A percentile compares a stretch with the other conserved stretches of the same genome.
phyloP scores from a whole-genome alignment of 2,797 vertebrate genomes.

The Poliocrania exsul region DNA sequence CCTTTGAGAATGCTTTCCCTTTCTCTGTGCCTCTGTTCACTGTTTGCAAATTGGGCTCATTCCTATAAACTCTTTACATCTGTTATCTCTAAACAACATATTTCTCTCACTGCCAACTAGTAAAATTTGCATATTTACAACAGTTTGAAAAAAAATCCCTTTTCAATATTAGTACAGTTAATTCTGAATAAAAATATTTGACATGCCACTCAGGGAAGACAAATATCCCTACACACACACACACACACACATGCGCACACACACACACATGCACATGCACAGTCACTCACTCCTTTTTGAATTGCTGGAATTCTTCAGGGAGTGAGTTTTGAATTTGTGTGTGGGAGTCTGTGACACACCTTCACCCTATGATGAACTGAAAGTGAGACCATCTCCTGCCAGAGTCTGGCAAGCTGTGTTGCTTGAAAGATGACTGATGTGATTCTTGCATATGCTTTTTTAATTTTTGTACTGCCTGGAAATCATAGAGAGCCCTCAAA shows the following conservation, averaged over 20 bases:
- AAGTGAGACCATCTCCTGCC: background rate
- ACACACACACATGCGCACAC: too few relatives aligned
- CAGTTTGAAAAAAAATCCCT: background rate
- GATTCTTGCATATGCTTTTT: background rate
- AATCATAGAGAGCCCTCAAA: background rate
- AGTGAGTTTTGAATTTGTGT: background rate
- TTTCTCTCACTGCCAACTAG: background rate
- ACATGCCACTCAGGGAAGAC: background rate
- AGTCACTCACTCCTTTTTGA: background rate
- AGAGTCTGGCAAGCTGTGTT: background rate
- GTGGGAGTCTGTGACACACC: background rate
- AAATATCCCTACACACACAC: too few relatives aligned
- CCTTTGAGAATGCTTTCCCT: background rate
- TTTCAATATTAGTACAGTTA: background rate
- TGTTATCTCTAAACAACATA: background rate
- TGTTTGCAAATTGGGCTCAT: background rate
- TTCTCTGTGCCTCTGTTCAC: background rate
- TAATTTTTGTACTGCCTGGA: background rate
- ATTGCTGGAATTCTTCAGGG: background rate
- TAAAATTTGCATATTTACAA: background rate
- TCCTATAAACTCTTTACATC: background rate
- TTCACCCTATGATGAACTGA: background rate
- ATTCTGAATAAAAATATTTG: background rate
- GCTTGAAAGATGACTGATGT: background rate
- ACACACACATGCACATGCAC: too few relatives aligned